Evolutionary conservation across 1,140 invertebrate species (phyloP), one percentile per base, ranked within the genome.

Genomic region (Berghia stephanieae): DNA sequence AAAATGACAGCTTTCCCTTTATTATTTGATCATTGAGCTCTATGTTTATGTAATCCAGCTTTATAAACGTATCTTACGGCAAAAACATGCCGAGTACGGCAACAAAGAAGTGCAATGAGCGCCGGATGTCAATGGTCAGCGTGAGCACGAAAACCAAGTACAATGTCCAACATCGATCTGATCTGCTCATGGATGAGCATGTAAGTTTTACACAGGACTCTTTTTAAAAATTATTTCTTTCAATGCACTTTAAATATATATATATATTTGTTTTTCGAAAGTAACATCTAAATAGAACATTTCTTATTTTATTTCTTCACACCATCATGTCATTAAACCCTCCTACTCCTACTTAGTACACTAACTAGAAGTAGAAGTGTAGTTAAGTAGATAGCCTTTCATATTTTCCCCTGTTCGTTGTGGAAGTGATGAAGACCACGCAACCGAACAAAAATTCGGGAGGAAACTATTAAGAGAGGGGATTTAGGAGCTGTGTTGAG

Each of bases 171-270:
- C 86, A 88, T 68, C 73, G 85, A 3, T 88, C 86, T 66, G 87
- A 88, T 73, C 80, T 87, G 44, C 79, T 87, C 8, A 83, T 88
- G 78, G 81, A 84, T 70, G 85, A 88, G 72, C 87, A 88, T 81
- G 86, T 87, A 57, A 78, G 78, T 74, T 27, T 73, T 38, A 21
- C 24, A 3, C 13, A 24, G 5, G 42, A 16, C 18, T 10, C 38
- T 57, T 52, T 44, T 10, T 67, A 1, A 67, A 49, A 38, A 66
- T n/a, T 69, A 40, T 44, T 52, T n/a, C n/a, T n/a, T n/a, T n/a
- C n/a, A n/a, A n/a, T n/a, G n/a, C n/a, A n/a, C n/a, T n/a, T n/a
- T n/a, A n/a, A n/a, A n/a, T n/a, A n/a, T n/a, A n/a, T n/a, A n/a
- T n/a, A 18, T 16, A n/a, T 13, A 13, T 49, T 49, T 49, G 46